These are phyloP conservation scores for Pachydiplax longipennis DNA, from an alignment of 2,888 invertebrate genomes.

Conservation along the genomic window DNA sequence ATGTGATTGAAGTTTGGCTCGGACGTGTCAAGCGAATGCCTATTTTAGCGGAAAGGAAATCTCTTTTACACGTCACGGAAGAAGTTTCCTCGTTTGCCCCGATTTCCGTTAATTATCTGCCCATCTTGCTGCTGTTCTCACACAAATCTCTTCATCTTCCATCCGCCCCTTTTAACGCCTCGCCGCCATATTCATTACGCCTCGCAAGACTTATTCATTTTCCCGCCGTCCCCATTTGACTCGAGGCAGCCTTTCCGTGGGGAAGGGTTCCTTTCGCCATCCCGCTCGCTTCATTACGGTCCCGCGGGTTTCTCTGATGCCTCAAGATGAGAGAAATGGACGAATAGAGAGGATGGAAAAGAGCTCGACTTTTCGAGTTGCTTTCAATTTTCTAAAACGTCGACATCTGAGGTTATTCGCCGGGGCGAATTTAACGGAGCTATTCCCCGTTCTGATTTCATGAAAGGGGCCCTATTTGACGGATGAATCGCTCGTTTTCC, in stretches of 20 bases:
- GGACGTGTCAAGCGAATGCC: not conserved
- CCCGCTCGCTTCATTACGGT: not conserved
- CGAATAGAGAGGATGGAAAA: not conserved
- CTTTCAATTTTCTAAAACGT: not conserved
- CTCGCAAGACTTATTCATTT: slow-evolving; percentile 25
- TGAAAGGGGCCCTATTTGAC: not conserved
- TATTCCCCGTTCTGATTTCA: not conserved
- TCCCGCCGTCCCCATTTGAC: not conserved
- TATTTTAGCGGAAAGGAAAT: too few species aligned
- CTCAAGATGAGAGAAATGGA: not conserved
- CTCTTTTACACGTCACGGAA: not conserved
- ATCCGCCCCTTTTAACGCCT: not conserved
- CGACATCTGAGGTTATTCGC: not conserved
- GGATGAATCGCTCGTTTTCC: not conserved
- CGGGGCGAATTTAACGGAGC: not conserved
- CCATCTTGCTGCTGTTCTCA: not conserved
- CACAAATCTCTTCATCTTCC: not conserved
- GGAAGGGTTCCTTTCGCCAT: not conserved
- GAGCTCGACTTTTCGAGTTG: not conserved
- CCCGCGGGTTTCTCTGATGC: not conserved
- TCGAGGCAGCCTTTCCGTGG: not conserved
- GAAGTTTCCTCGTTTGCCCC: not conserved
- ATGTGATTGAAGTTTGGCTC: too few species aligned
- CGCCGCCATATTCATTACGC: slow-evolving; percentile 12
- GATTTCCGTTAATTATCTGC: not conserved